Evolutionary conservation across 2,888 invertebrate species (phyloP).

Genomic region (Diarsia brunnea): DNA sequence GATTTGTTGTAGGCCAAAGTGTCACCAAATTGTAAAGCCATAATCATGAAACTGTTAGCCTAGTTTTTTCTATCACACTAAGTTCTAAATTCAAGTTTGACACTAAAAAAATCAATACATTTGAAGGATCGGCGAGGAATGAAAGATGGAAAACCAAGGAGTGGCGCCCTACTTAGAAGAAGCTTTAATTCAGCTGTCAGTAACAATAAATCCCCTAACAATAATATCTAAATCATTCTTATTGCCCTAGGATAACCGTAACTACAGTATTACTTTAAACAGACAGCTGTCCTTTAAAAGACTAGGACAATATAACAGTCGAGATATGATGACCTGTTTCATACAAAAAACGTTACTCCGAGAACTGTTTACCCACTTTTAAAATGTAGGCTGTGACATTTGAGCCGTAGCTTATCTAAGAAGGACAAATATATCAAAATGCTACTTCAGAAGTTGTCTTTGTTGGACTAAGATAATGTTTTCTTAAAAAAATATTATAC

Average conservation of each 20-base stretch:
- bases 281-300: background rate
- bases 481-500: conserved; percentile 78
- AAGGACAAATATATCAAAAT: conserved; percentile 79
- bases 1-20: background rate
- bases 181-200: background rate
- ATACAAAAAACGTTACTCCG: conserved; percentile 41
- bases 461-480: conserved; percentile 80
- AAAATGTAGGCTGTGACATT: conserved; percentile 42
- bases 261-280: background rate
- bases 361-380: conserved; percentile 53
- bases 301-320: background rate
- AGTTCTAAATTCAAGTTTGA: background rate
- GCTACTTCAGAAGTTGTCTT: conserved; percentile 85
- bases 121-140: background rate
- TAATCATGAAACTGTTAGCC: too few relatives aligned
- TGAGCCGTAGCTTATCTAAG: conserved; percentile 75
- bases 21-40: background rate
- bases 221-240: background rate
- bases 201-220: background rate
- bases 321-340: conserved; percentile 28
- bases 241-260: background rate
- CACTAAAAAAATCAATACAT: background rate
- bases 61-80: too few relatives aligned
- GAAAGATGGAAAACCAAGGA: background rate
- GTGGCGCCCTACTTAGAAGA: background rate